Evolutionary conservation across 2,888 invertebrate species (phyloP), one percentile per base, ranked within the genome.

Genomic region (Heliconius cydno): DNA sequence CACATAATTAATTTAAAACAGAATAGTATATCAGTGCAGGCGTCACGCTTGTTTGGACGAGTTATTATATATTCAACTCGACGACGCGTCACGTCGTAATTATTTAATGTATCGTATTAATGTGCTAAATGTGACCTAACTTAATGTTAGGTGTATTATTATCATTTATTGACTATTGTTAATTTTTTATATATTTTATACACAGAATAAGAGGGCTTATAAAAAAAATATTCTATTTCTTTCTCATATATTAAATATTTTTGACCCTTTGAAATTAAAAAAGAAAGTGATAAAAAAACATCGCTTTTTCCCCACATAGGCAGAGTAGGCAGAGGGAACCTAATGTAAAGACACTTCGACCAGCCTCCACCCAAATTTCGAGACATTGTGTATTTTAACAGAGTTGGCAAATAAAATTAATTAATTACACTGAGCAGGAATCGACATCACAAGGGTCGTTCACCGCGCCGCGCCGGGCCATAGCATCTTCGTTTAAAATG

Each of bases 41-140:
- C 73, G 9, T 60, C 34, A 60, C 73, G 72, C 57, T 60, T 73
- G 73, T 73, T 73, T 73, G 73, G 15, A 30, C 30, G 12, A 60
- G 57, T 57, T 60, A 60, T 73, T 57, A 73, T 38, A 73, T 60
- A 73, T 73, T 73, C 73, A 73, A 34, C 57, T 60, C 57, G 73
- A 73, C 60, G 73, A 57, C 73, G 73, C 34, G 57, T 60, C 15
- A 25, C n/a, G 15, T 60, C 7, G 34, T 73, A 73, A 60, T 73
- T 73, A 73, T 73, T 73, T 73, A 73, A 73, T 38, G 60, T 60
- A 57, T 60, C 34, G 15, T 22, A 15, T 34, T 73, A 38, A 73
- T 60, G 60, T 34, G n/a, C 19, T 52, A 19, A 7, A 52, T 52
- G 52, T 72, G 30, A 52, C 34, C 52, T 13, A 57, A 72, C 30